Conservation (phyloP, 2,113 vertebrate genomes). For the Mesembrinibis cayennensis region DNA sequence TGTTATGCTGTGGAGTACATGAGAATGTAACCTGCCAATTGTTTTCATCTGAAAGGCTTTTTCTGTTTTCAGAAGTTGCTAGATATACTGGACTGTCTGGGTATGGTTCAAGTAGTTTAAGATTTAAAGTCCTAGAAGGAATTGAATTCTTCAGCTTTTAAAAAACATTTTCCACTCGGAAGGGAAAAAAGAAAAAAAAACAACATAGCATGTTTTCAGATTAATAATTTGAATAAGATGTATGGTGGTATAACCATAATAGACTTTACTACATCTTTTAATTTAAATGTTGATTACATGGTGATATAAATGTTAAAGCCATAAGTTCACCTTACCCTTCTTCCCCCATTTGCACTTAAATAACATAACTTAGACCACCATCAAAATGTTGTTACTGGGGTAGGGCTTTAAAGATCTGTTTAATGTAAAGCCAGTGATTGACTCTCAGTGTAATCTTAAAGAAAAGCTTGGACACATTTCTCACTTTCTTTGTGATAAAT, state of each 20-base stretch:
- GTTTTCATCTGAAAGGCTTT: background rate
- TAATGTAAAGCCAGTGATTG: background rate
- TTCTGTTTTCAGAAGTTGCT: background rate
- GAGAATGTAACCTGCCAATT: background rate
- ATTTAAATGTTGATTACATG: background rate
- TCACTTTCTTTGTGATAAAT: background rate
- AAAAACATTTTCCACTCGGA: background rate
- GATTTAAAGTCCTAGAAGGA: background rate
- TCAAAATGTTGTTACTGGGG: background rate
- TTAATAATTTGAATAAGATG: background rate
- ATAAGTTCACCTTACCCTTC: background rate
- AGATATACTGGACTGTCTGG: background rate
- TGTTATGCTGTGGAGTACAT: background rate
- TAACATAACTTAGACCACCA: background rate
- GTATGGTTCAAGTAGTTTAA: background rate
- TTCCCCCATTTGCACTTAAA: background rate
- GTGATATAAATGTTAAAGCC: background rate
- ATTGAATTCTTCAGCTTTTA: background rate
- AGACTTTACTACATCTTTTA: background rate
- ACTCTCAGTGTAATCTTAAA: background rate
- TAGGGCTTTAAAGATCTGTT: background rate
- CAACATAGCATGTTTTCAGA: background rate
- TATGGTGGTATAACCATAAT: background rate
- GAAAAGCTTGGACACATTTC: background rate
- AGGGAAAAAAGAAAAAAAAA: background rate